A percentile compares a stretch with the other conserved stretches of the same genome.
Conservation (phyloP, 2,113 vertebrate genomes). For the Trochalopteron elliotii region DNA sequence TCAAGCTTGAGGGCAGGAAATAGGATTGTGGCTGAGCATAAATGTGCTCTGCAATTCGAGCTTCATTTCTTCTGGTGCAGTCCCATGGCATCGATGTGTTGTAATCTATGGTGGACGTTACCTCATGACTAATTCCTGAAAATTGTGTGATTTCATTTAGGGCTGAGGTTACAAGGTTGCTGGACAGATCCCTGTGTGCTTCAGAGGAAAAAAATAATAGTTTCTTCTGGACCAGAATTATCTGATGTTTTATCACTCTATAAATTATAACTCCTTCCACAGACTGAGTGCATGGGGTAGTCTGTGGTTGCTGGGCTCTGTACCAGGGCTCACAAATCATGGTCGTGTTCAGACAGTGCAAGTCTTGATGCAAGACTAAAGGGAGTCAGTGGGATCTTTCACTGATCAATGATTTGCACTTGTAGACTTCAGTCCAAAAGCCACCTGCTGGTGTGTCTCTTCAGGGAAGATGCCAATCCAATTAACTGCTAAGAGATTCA, state of each 20-base stretch:
- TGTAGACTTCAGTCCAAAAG: slow-evolving; percentile 7
- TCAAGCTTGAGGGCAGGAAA: slow-evolving; percentile 30
- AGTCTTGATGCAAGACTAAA: not conserved
- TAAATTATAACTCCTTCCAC: not conserved
- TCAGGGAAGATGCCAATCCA: slow-evolving; percentile 21
- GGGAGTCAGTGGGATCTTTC: not conserved
- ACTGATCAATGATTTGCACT: slow-evolving; percentile 1
- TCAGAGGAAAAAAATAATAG: not conserved
- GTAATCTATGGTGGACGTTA: not conserved
- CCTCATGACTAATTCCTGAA: not conserved
- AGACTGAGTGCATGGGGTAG: not conserved
- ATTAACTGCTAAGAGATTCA: slow-evolving; percentile 2
- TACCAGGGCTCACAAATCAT: not conserved
- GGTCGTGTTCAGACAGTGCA: not conserved
- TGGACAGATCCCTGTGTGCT: not conserved
- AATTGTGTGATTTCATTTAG: not conserved
- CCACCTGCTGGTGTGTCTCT: not conserved
- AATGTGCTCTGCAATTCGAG: not conserved
- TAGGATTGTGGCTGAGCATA: slow-evolving; percentile 15
- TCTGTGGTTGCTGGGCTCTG: not conserved
- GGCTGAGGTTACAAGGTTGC: not conserved
- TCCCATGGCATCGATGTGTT: not conserved
- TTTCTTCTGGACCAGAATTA: not conserved
- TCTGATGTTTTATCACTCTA: not conserved
- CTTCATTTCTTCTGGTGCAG: not conserved